Conservation (phyloP, 2,113 vertebrate species). For the Oncorhynchus clarkii region DNA sequence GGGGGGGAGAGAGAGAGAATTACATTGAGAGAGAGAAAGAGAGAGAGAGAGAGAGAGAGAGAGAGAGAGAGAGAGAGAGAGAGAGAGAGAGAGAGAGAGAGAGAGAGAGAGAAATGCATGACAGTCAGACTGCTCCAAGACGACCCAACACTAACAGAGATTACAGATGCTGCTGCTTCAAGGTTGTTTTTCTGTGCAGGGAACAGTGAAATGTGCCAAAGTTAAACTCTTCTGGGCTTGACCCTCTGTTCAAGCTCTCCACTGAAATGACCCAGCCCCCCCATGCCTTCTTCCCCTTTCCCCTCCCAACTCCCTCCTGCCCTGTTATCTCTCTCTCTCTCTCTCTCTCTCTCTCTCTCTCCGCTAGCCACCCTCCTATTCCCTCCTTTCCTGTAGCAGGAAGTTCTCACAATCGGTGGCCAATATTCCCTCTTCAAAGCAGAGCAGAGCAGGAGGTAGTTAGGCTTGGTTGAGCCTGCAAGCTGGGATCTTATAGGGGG, state of each 20-base stretch:
- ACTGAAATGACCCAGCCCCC: slow-evolving; percentile 53
- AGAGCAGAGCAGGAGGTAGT: slow-evolving; percentile 54
- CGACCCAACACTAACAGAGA: slow-evolving; percentile 14
- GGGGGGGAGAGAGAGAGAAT: too few species aligned
- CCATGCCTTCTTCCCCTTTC: slow-evolving; percentile 6
- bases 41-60: too few species aligned
- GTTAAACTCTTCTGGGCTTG: slow-evolving; percentile 15
- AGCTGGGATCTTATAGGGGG: slow-evolving; percentile 26
- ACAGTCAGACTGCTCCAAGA: slow-evolving; percentile 4
- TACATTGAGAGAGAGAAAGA: too few species aligned
- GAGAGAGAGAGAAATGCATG: not conserved
- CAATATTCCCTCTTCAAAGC: slow-evolving; percentile 52
- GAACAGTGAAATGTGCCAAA: slow-evolving; percentile 28
- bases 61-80: too few species aligned
- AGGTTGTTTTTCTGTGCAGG: slow-evolving; percentile 24
- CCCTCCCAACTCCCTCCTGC: not conserved
- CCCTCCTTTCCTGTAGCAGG: slow-evolving; percentile 74
- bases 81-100: too few species aligned
- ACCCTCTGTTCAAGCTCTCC: slow-evolving; percentile 8
- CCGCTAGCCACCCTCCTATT: slow-evolving; percentile 43
- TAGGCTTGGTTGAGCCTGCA: slow-evolving; percentile 43
- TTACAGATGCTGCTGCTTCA: slow-evolving; percentile 37
- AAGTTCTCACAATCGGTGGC: slow-evolving; percentile 77
- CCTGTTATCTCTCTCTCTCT: not conserved
- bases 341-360: not conserved